phyloP scores from a whole-genome alignment of 2,888 invertebrate species.

The Pammene aurita region DNA sequence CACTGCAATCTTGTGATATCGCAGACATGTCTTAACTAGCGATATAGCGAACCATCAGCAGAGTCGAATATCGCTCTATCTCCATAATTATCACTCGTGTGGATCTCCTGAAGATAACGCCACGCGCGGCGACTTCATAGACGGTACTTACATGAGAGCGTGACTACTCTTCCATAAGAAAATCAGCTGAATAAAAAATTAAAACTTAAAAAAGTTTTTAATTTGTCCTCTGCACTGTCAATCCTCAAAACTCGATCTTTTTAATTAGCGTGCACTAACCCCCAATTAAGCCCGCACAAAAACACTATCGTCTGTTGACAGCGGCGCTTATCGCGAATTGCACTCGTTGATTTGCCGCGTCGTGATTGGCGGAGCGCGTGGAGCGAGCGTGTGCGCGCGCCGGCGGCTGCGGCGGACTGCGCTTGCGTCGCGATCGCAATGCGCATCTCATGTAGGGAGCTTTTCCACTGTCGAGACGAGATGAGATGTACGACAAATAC shows the following conservation, averaged over 20 bases:
- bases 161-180: neutral
- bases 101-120: slow-evolving; percentile 11
- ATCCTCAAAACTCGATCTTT: neutral
- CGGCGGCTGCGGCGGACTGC: slow-evolving; percentile 32
- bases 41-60: neutral
- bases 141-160: slow-evolving; percentile 13
- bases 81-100: slow-evolving; percentile 6
- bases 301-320: slow-evolving; percentile 33
- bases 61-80: neutral
- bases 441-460: neutral
- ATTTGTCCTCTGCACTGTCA: slow-evolving; percentile 7
- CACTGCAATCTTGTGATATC: neutral
- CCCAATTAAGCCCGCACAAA: slow-evolving; percentile 30
- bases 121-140: slow-evolving; percentile 4
- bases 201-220: neutral
- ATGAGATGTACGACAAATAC: neutral
- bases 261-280: slow-evolving; percentile 32
- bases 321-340: slow-evolving; percentile 18
- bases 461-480: slow-evolving; percentile 6
- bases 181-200: neutral
- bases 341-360: slow-evolving; percentile 21
- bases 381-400: slow-evolving; percentile 26
- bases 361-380: neutral
- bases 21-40: neutral
- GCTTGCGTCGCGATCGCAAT: neutral